A percentile compares a stretch with the other conserved stretches of the same genome.
These are phyloP conservation scores for Sylvia borin DNA, from an alignment of 2,797 vertebrate genomes.

Conservation along the genomic window DNA sequence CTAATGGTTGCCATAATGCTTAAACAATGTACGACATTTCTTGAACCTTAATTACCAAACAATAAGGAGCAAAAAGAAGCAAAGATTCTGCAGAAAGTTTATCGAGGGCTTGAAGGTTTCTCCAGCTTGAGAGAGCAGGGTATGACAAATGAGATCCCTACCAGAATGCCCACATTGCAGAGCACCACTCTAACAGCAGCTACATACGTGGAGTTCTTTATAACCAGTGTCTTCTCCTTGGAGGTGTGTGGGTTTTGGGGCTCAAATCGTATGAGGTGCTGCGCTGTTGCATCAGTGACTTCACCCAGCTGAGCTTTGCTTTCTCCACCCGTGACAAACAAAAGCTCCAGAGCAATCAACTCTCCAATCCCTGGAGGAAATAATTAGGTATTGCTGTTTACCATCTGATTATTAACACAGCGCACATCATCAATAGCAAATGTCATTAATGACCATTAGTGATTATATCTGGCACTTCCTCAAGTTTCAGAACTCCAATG, in stretches of 20 bases:
- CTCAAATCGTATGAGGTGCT: constrained; percentile 84
- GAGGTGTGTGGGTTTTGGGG: constrained; percentile 80
- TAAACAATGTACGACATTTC: background rate
- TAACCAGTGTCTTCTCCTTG: constrained; percentile 77
- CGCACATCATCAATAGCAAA: background rate
- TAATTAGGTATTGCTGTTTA: constrained; percentile 12
- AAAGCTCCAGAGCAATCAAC: constrained; percentile 82
- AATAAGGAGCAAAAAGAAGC: background rate
- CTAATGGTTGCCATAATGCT: background rate
- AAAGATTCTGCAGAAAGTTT: background rate
- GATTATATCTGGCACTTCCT: background rate
- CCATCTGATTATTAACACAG: background rate
- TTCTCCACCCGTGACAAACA: constrained; percentile 80
- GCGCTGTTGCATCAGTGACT: constrained; percentile 78
- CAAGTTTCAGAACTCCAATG: background rate
- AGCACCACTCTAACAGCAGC: background rate
- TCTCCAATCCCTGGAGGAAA: constrained; percentile 83
- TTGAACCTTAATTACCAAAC: background rate
- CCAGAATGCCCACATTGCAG: background rate
- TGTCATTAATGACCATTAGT: background rate
- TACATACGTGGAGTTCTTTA: constrained; percentile 88
- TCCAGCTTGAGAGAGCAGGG: background rate
- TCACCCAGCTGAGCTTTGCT: constrained; percentile 76
- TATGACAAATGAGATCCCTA: background rate
- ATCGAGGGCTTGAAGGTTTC: background rate